Conservation (phyloP, 2,113 vertebrate species). For the Lamprotornis superbus region DNA sequence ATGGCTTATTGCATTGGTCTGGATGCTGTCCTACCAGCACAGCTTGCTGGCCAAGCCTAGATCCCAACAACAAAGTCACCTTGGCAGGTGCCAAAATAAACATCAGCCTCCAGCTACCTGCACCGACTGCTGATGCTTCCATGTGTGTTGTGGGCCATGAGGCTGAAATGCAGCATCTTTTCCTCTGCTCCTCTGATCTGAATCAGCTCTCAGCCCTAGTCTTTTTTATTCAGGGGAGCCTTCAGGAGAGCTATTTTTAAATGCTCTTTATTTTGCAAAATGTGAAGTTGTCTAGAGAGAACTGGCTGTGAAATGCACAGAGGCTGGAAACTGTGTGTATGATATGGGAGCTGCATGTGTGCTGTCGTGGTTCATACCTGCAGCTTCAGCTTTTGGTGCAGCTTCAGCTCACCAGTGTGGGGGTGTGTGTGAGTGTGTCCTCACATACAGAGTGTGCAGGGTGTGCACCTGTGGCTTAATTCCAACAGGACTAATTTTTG, state of each 20-base stretch:
- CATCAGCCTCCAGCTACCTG: slow-evolving; percentile 39
- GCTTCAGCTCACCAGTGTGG: background rate
- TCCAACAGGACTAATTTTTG: background rate
- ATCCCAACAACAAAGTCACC: slow-evolving; percentile 46
- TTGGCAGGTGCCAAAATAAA: slow-evolving; percentile 61
- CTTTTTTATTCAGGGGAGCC: background rate
- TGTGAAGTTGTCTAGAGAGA: background rate
- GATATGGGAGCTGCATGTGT: background rate
- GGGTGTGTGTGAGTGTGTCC: background rate
- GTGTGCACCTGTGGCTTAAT: background rate
- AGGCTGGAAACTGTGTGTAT: background rate
- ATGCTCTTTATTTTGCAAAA: background rate
- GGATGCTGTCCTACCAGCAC: slow-evolving; percentile 50
- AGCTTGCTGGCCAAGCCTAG: slow-evolving; percentile 32
- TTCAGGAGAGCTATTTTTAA: background rate
- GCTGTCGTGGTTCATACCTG: background rate
- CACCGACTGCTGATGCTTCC: background rate
- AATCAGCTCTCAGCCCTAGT: background rate
- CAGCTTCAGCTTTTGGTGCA: background rate
- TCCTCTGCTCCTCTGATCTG: background rate
- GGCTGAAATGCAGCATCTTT: background rate
- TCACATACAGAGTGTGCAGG: background rate
- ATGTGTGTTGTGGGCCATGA: accelerated
- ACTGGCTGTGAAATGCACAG: background rate
- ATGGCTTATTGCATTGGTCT: slow-evolving; percentile 37